Evolutionary conservation across 2,113 vertebrate genomes (phyloP).

Genomic region (Melanostigma gelatinosum): DNA sequence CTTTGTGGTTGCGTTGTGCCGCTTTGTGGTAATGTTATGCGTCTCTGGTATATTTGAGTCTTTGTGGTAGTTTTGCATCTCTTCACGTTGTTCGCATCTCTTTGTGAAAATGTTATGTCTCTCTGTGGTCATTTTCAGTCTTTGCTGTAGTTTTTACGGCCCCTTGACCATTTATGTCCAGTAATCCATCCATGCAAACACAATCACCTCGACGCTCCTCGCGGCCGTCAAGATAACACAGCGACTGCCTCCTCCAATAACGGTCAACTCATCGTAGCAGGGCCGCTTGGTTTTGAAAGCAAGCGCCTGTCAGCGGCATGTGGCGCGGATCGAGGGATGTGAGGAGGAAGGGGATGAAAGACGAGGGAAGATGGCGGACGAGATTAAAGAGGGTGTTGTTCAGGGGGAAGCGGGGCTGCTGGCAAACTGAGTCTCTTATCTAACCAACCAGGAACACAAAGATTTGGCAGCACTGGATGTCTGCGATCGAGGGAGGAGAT

Average conservation of each 20-base stretch:
- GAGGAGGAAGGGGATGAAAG: slow-evolving; percentile 26
- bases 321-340: not conserved
- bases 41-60: not conserved
- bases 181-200: not conserved
- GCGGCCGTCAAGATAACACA: slow-evolving; percentile 7
- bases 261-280: not conserved
- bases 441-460: slow-evolving; percentile 44
- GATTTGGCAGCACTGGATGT: slow-evolving; percentile 45
- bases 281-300: not conserved
- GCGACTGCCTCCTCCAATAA: slow-evolving; percentile 15
- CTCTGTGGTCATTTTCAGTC: too few species aligned
- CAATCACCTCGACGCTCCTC: not conserved
- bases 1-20: not conserved
- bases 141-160: not conserved
- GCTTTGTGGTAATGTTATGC: too few species aligned
- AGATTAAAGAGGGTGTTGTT: slow-evolving; percentile 49
- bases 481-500: slow-evolving; percentile 41
- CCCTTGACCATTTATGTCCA: not conserved
- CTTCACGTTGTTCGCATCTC: not conserved
- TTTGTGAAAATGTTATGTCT: not conserved
- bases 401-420: slow-evolving; percentile 32
- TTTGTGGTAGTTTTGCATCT: not conserved
- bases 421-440: slow-evolving; percentile 52
- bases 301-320: not conserved
- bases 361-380: slow-evolving; percentile 22